Evolutionary conservation across 2,113 vertebrate species (phyloP), one percentile per base, ranked within the genome.

Genomic region (Anarhynchus alexandrinus): DNA sequence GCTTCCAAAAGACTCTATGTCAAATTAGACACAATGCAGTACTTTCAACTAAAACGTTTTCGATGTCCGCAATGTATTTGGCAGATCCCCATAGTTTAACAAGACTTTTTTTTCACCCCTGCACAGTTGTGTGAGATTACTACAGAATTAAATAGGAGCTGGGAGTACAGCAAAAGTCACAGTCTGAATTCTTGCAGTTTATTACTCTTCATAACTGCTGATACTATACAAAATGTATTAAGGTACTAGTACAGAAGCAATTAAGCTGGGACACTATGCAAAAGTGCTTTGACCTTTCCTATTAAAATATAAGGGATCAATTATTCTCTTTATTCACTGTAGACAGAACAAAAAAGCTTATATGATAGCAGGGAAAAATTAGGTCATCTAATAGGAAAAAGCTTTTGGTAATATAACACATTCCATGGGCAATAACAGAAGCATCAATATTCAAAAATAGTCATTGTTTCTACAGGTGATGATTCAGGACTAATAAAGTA

Each of bases 241-340:
- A 29, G 10, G n/a, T 38, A 51, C 66, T 34, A 69, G 23, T 32
- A 55, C 19, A 80, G 66, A 91, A 82, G 13, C 34, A 93, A 78
- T 95, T 96, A 85, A 89, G 65, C 7, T 73, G 38, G 51, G 72
- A 64, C 74, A 82, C n/a, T 85, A 86, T 4, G 43, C 66, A 88
- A 90, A 94, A 83, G 42, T 66, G 82, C 26, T 90, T 88, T 95
- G 72, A 94, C 66, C 62, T 97, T 97, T 97, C 71, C 32, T 82
- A 61, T 86, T 92, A 93, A 94, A 93, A 93, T 91, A 97, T 64
- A 27, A 64, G 57, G 34, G 78, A 96, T 95, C 88, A 92, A 93
- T 94, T 97, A 80, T 93, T 95, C 57, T 92, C 83, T 95, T 92
- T 85, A 88, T 54, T 85, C 54, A 47, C 4, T 76, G n/a, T 27